These are phyloP conservation scores for Phoxinus dragarum DNA, from an alignment of 2,797 vertebrate genomes.

Conservation along the genomic window DNA sequence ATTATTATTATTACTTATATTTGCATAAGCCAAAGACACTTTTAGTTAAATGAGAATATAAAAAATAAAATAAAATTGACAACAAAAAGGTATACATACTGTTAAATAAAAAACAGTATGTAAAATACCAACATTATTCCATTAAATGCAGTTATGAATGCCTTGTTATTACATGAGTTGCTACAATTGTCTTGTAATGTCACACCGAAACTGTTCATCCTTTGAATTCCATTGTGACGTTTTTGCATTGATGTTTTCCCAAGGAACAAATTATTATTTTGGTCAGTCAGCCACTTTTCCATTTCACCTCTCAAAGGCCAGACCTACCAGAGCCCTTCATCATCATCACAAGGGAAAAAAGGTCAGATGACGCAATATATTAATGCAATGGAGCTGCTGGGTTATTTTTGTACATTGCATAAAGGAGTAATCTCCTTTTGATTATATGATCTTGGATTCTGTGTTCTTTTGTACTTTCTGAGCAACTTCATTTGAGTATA, in stretches of 20 bases:
- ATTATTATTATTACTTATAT: background rate
- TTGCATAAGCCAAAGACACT: background rate
- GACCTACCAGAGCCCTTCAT: constrained; percentile 11
- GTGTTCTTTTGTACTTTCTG: constrained; percentile 27
- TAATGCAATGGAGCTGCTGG: constrained; percentile 42
- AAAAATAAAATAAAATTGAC: background rate
- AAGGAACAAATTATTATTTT: constrained; percentile 1
- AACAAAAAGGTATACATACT: background rate
- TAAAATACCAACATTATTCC: background rate
- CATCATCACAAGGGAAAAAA: background rate
- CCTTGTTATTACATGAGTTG: background rate
- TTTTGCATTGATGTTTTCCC: background rate
- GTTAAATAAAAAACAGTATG: background rate
- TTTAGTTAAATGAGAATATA: background rate
- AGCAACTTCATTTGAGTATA: background rate
- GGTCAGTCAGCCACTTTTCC: background rate
- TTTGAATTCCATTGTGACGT: background rate
- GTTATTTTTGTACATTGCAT: constrained; percentile 43
- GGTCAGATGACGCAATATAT: constrained; percentile 31
- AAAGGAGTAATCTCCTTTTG: constrained; percentile 38
- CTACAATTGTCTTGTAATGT: too few relatives aligned
- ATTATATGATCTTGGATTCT: constrained; percentile 13
- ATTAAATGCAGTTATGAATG: background rate
- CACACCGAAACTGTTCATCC: background rate
- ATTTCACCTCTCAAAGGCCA: background rate